Base-by-base conservation (phyloP, 2,888 invertebrate species). In the Ormyrus nitidulus region DNA sequence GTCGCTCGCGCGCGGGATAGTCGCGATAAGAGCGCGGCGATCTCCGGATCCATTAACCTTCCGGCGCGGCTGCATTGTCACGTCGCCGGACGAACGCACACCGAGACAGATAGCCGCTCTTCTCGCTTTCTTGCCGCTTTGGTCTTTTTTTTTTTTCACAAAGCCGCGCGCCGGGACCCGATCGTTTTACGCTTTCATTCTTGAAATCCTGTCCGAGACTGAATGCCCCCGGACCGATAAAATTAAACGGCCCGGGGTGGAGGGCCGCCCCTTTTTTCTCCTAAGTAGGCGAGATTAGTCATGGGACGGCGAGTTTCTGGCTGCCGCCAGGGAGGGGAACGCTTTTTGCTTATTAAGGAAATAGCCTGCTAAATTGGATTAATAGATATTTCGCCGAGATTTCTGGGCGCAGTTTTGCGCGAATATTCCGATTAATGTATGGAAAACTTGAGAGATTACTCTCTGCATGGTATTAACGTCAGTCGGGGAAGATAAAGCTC, bases 41-140 rank as follows among this genome's bases (percentile, higher is more conserved):
- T 72, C 72, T 53, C 72, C 72, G 73, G 73, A 58, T 77, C 80
- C 72, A 77, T 80, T 80, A 80, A 73, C 80, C 76, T 80, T 80
- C 62, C 73, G 61, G 13, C 56, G 69, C 62, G 66, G 66, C 19
- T 58, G 73, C 80, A 77, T 80, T 76, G 73, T 77, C 80, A 62
- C 77, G 74, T 80, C 77, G 62, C 49, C 49, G 61, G 51, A 58
- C 58, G 58, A 62, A 11, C 10, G 13, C 13, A 11, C 13, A n/a
- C n/a, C 56, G 74, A 65, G 74, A 58, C 58, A 46, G 65, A 66
- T 71, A 48, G 77, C 66, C 59, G 8, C 49, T n/a, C 59, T 59
- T n/a, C 51, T 44, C 49, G 10, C 59, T 59, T 44, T 34, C 51
- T 64, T 59, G 9, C 54, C 19, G 34, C 44, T 34, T 49, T 8